A percentile compares a stretch with the other conserved stretches of the same genome.
Conservation (phyloP, 2,888 invertebrate species). For the Ophonus ardosiacus region DNA sequence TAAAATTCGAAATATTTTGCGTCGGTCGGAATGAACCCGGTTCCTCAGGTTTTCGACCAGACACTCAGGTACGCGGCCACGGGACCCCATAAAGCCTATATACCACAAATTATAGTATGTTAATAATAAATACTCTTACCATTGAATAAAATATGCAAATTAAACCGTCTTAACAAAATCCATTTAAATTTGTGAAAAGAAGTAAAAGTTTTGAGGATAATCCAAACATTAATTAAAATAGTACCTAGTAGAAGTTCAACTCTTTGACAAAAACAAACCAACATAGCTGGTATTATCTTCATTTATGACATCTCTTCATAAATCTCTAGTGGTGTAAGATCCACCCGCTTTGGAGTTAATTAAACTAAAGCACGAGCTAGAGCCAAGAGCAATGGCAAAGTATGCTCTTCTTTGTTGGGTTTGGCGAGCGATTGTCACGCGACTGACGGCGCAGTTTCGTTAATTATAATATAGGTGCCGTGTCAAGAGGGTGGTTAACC, state of each 20-base stretch:
- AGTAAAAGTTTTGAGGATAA: conserved; percentile 5
- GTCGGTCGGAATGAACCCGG: too few species aligned
- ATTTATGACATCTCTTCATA: conserved; percentile 32
- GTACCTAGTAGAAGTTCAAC: conserved; percentile 5
- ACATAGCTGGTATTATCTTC: conserved; percentile 21
- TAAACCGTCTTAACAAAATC: not conserved
- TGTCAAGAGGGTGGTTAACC: not conserved
- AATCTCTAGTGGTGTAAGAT: conserved; percentile 15
- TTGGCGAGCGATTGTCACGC: conserved; percentile 28
- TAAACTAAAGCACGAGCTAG: conserved; percentile 19
- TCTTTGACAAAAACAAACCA: conserved; percentile 30
- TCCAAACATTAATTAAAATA: conserved; percentile 40
- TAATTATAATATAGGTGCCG: conserved; percentile 41
- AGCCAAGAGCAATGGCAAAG: not conserved
- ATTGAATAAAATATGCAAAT: too few species aligned
- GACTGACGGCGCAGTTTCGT: conserved; percentile 36
- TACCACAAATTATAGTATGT: too few species aligned
- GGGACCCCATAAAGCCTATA: too few species aligned
- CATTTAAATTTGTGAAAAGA: not conserved
- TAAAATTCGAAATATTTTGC: too few species aligned
- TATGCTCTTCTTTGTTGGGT: conserved; percentile 17
- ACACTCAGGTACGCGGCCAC: too few species aligned
- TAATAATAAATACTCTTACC: too few species aligned
- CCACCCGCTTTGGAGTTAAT: conserved; percentile 18
- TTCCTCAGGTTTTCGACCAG: too few species aligned